Base-by-base conservation (phyloP, 1,140 invertebrate genomes). In the Calliopsis andreniformis region DNA sequence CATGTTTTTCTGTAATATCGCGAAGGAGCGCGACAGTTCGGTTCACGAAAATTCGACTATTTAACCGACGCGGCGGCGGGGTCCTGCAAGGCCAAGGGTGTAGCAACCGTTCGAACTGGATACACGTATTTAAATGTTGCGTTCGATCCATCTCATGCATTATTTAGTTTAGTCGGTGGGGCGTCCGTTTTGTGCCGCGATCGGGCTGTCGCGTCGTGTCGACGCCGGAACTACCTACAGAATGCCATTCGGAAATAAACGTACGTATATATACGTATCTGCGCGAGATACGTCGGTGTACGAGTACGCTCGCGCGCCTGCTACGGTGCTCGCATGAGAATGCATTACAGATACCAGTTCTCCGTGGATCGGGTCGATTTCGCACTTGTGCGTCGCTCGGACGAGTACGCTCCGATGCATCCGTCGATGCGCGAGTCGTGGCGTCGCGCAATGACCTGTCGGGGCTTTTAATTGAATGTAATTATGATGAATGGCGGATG, bases 121-220 rank as follows among this genome's bases (percentile, higher is more conserved):
- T 86, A 87, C 83, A 84, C 84, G 84, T 72, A 87, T 88, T 88
- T 88, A 88, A 88, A 88, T 86, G 87, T 87, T 79, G 80, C 85
- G 82, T 86, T 85, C 87, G 85, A 87, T 85, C 84, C 79, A 47
- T 30, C 86, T 89, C 85, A 87, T 89, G 87, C 87, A 88, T 89
- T 89, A 89, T 89, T 89, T 88, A 89, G 86, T 82, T 84, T 82
- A 79, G 77, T 55, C 66, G 84, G 72, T 69, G 81, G 76, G 78
- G 80, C 83, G 85, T 83, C 67, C 84, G 80, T 83, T 83, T 86
- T 83, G 80, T 69, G 83, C 79, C 69, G 69, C 79, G 83, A 83
- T 86, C 83, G 69, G 79, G 55, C 80, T 85, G 84, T 85, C 84
- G 83, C 83, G 61, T 80, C 80, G 83, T 82, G 83, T 85, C 83